phyloP scores from a whole-genome alignment of 30 jellyfish, hydroid and myxozoan genomes.

The Chrysaora quinquecirrha region DNA sequence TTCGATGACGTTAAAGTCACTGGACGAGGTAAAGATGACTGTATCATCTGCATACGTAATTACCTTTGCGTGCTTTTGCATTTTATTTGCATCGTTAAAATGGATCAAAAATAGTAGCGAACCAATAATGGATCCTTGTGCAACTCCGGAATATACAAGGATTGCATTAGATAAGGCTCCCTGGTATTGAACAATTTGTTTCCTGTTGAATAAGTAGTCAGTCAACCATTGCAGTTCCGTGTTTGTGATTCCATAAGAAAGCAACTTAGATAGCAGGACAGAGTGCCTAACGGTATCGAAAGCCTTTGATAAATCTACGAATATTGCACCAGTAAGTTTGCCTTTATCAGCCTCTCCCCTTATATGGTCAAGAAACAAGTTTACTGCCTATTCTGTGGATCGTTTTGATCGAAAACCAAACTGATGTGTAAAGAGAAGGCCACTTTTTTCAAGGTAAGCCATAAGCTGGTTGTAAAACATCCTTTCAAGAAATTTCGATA shows the following conservation, averaged over 20 bases:
- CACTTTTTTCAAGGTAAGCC: constrained; percentile 61
- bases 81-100: constrained; percentile 49
- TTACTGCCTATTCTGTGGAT: constrained; percentile 63
- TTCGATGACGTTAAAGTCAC: constrained; percentile 47
- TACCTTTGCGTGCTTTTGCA: constrained; percentile 34
- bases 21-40: constrained; percentile 50
- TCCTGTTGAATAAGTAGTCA: constrained; percentile 59
- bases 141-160: constrained; percentile 61
- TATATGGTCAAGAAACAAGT: constrained; percentile 61
- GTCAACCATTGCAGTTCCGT: constrained; percentile 66
- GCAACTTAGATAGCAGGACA: constrained; percentile 52
- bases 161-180: constrained; percentile 41
- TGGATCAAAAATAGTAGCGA: constrained; percentile 54
- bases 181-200: constrained; percentile 54
- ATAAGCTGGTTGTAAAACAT: constrained; percentile 69
- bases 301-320: constrained; percentile 68
- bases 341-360: constrained; percentile 69
- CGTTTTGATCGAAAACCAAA: constrained; percentile 75
- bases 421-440: constrained; percentile 51
- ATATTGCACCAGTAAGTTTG: constrained; percentile 61
- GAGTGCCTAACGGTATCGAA: constrained; percentile 76
- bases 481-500: constrained; percentile 64
- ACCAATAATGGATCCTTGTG: constrained; percentile 75
- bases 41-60: constrained; percentile 76
- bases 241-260: constrained; percentile 56